Evolutionary conservation across 2,888 invertebrate genomes (phyloP).

Genomic region (Cryptus viduatorius): DNA sequence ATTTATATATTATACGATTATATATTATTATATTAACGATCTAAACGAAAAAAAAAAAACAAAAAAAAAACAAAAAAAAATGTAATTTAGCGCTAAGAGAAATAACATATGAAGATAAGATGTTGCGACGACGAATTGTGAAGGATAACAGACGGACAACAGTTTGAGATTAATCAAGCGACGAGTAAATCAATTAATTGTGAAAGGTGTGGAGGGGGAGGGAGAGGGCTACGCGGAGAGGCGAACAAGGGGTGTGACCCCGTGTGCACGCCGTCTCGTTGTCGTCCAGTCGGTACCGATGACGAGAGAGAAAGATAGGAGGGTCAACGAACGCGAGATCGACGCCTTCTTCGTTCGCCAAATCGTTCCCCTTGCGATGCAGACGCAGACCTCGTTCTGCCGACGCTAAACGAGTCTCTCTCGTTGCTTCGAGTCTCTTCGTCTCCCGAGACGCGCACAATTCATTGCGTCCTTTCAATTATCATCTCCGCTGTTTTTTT

Average conservation of each 20-base stretch:
- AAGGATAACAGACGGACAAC: constrained; percentile 44
- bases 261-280: constrained; percentile 31
- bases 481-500: background rate
- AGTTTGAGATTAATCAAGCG: constrained; percentile 66
- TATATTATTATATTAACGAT: constrained; percentile 67
- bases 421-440: constrained; percentile 29
- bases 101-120: constrained; percentile 36
- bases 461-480: constrained; percentile 30
- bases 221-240: constrained; percentile 46
- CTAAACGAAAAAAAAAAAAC: constrained; percentile 61
- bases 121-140: constrained; percentile 51
- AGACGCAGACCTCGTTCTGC: constrained; percentile 15
- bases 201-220: constrained; percentile 49
- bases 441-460: background rate
- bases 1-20: constrained; percentile 75
- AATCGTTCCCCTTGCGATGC: constrained; percentile 45
- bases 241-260: constrained; percentile 46
- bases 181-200: constrained; percentile 67
- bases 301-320: constrained; percentile 25
- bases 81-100: constrained; percentile 37
- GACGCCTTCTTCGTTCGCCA: constrained; percentile 61
- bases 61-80: constrained; percentile 55
- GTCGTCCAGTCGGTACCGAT: constrained; percentile 46
- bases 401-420: constrained; percentile 2
- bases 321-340: constrained; percentile 56